phyloP scores from a whole-genome alignment of 1,140 invertebrate species.

The Vanessa tameamea region DNA sequence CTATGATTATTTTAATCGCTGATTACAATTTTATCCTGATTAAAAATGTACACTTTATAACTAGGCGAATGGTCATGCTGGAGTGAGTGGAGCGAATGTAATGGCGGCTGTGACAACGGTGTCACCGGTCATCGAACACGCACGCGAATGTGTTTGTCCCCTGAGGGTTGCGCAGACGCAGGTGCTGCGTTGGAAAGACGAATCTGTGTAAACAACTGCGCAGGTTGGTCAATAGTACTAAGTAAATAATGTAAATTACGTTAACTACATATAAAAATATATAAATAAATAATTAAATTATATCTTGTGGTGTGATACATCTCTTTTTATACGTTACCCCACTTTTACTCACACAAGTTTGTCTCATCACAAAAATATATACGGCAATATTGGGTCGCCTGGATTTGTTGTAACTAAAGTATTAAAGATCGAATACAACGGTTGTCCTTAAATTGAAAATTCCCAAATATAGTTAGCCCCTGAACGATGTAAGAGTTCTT shows the following conservation, averaged over 20 bases:
- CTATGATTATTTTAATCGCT: too few species aligned
- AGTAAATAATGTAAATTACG: not conserved
- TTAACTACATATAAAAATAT: not conserved
- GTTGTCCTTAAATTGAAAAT: too few species aligned
- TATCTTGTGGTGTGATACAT: too few species aligned
- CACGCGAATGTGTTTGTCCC: constrained; percentile 84
- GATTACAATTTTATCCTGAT: too few species aligned
- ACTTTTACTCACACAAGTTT: not conserved
- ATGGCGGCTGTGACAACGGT: constrained; percentile 88
- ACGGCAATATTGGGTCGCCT: too few species aligned
- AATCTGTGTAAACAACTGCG: constrained; percentile 81
- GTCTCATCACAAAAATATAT: not conserved
- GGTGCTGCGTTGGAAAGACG: constrained; percentile 75
- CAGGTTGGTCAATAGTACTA: constrained; percentile 52
- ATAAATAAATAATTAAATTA: too few species aligned
- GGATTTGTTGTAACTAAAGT: too few species aligned
- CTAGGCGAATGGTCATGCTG: constrained; percentile 89
- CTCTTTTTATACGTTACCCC: too few species aligned
- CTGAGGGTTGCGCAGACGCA: constrained; percentile 67
- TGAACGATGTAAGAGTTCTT: too few species aligned
- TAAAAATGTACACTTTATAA: not conserved
- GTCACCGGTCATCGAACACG: constrained; percentile 90
- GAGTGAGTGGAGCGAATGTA: constrained; percentile 93
- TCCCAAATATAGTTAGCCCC: too few species aligned
- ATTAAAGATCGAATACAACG: too few species aligned